These are phyloP conservation scores for Apteryx owenii DNA, from an alignment of 2,113 vertebrate genomes.

Conservation along the genomic window DNA sequence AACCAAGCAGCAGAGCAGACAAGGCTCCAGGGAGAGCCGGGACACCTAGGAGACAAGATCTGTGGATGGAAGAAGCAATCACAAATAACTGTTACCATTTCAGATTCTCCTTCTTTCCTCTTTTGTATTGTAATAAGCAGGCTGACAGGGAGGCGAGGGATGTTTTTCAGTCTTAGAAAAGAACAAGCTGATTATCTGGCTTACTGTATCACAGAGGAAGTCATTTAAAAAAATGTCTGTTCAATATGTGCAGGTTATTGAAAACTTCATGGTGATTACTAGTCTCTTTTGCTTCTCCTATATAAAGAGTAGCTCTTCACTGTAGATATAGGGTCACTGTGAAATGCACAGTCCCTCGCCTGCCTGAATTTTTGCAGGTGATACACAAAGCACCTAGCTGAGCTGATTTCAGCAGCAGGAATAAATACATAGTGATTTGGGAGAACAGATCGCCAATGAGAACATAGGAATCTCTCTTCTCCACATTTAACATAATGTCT, in stretches of 20 bases:
- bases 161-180: neutral
- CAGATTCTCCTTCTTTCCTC: neutral
- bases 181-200: slow-evolving; percentile 12
- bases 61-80: neutral
- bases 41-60: neutral
- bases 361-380: neutral
- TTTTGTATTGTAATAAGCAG: neutral
- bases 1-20: neutral
- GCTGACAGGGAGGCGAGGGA: neutral
- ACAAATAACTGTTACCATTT: neutral
- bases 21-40: neutral
- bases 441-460: neutral
- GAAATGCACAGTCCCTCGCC: neutral
- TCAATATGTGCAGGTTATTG: neutral
- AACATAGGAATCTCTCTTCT: neutral
- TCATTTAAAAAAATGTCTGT: neutral
- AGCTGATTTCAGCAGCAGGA: neutral
- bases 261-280: neutral
- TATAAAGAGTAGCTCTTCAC: neutral
- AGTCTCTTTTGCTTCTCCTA: neutral
- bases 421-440: slow-evolving; percentile 8
- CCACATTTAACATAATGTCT: neutral
- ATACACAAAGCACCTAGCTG: neutral
- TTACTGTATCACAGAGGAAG: neutral
- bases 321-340: neutral